Conservation (phyloP, 2,113 vertebrate species). For the Carassius auratus region DNA sequence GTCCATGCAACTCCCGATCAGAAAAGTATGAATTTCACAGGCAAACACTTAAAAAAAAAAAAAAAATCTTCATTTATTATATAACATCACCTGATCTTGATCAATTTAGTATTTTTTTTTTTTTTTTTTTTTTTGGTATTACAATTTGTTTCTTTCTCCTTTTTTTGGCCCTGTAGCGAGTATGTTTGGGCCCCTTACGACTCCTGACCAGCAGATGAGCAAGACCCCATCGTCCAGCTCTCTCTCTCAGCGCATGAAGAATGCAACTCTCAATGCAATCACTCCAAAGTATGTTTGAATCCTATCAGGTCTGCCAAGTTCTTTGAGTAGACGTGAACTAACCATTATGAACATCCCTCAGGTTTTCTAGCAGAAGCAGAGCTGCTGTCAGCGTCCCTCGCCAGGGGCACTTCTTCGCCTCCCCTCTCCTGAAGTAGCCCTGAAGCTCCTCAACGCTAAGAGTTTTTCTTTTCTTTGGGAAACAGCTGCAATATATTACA, state of each 20-base stretch:
- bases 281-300: conserved; percentile 84
- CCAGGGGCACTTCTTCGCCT: conserved; percentile 90
- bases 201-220: conserved; percentile 89
- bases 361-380: conserved; percentile 93
- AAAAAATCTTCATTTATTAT: no score
- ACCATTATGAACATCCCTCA: conserved; percentile 57
- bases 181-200: conserved; percentile 91
- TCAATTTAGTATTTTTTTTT: no score
- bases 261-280: conserved; percentile 78
- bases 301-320: neutral
- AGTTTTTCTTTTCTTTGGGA: conserved; percentile 18
- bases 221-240: conserved; percentile 94
- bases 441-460: neutral
- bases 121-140: neutral
- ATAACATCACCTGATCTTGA: no score
- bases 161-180: conserved; percentile 78
- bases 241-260: conserved; percentile 87
- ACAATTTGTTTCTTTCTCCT: neutral
- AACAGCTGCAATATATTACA: conserved; percentile 28
- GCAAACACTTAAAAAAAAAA: no score
- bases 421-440: conserved; percentile 86
- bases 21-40: conserved; percentile 74
- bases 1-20: conserved; percentile 86
- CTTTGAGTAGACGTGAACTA: neutral
- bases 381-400: conserved; percentile 77